Conservation (phyloP, 2,797 vertebrate species). For the Halcyon leucocephala region DNA sequence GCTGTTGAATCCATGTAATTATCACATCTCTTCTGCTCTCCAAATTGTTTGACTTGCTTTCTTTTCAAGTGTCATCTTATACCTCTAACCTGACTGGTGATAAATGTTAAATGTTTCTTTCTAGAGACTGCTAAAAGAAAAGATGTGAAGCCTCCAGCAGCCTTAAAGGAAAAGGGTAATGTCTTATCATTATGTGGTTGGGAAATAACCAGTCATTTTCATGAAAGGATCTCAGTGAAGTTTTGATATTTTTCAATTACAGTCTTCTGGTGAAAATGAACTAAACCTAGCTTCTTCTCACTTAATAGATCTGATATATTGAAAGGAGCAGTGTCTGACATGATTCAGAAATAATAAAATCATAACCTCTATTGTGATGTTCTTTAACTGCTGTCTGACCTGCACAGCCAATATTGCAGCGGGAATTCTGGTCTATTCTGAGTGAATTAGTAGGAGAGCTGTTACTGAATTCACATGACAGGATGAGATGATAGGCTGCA, state of each 20-base stretch:
- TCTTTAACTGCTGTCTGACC: not conserved
- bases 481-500: not conserved
- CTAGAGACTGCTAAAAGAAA: conserved; percentile 69
- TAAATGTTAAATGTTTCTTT: conserved; percentile 66
- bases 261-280: not conserved
- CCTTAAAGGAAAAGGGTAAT: conserved; percentile 76
- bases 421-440: not conserved
- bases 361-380: not conserved
- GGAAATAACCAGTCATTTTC: not conserved
- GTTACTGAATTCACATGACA: not conserved
- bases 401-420: not conserved
- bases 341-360: not conserved
- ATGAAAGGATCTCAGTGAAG: not conserved
- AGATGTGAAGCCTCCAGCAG: conserved; percentile 61
- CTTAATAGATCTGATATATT: not conserved
- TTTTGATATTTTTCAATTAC: not conserved
- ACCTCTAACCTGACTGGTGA: conserved; percentile 13
- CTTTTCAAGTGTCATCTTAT: conserved; percentile 1
- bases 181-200: not conserved
- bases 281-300: not conserved
- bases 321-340: not conserved
- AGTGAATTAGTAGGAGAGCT: not conserved
- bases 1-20: conserved; percentile 28
- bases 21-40: not conserved
- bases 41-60: conserved; percentile 1